Evolutionary conservation across 2,888 invertebrate species (phyloP).

Genomic region (Gastrophysa polygoni): DNA sequence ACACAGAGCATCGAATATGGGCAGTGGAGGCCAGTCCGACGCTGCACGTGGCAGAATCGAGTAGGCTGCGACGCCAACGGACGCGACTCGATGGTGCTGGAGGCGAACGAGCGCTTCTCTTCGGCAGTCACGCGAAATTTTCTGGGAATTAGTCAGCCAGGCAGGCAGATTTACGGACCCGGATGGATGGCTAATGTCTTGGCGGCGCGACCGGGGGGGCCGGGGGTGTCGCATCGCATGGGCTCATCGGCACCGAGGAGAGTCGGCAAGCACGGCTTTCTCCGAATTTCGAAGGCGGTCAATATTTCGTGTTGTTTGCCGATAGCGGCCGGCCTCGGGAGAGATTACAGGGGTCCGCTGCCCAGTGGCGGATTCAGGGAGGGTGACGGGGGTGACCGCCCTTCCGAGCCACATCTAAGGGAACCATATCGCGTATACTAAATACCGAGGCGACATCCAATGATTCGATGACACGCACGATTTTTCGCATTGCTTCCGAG

Average conservation of each 20-base stretch:
- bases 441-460: too few species aligned
- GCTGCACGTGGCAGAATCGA: too few species aligned
- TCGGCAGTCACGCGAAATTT: conserved; percentile 42
- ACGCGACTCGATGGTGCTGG: background rate
- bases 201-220: background rate
- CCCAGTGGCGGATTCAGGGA: too few species aligned
- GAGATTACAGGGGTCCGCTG: background rate
- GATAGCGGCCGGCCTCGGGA: background rate
- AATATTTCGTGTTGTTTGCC: background rate
- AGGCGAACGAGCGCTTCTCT: conserved; percentile 13
- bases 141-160: conserved; percentile 43
- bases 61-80: background rate
- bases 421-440: too few species aligned
- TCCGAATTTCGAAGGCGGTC: background rate
- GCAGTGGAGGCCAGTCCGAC: too few species aligned
- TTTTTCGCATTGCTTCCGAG: too few species aligned
- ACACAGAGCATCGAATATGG: too few species aligned
- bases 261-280: too few species aligned
- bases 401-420: too few species aligned
- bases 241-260: background rate
- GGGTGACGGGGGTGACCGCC: too few species aligned
- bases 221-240: background rate
- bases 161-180: conserved; percentile 28
- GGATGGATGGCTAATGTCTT: background rate
- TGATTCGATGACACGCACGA: too few species aligned